A percentile compares a stretch with the other conserved stretches of the same genome.
phyloP scores from a whole-genome alignment of 2,888 invertebrate genomes.

The Synanthedon myopaeformis region DNA sequence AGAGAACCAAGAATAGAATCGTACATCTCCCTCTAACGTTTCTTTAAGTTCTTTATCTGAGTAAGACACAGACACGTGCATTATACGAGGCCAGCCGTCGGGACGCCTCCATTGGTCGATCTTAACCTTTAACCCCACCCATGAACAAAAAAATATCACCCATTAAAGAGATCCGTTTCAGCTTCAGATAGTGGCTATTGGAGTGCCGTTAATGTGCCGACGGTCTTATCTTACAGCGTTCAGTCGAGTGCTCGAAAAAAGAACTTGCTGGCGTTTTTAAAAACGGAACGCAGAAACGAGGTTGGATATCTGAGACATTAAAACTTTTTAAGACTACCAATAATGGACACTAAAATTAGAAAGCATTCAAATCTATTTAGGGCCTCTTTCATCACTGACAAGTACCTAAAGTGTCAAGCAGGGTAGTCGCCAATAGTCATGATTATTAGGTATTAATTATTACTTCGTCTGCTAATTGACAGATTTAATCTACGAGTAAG shows the following conservation, averaged over 20 bases:
- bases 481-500: no score
- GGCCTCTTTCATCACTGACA: no score
- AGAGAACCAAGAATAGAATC: conserved; percentile 47
- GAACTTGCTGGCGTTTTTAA: conserved; percentile 17
- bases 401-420: no score
- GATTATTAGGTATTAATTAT: no score
- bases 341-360: no score
- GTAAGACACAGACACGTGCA: conserved; percentile 25
- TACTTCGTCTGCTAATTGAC: no score
- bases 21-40: conserved; percentile 39
- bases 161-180: conserved; percentile 63
- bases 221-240: conserved; percentile 36
- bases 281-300: conserved; percentile 12
- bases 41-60: conserved; percentile 33
- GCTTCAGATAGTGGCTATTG: conserved; percentile 33
- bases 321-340: no score
- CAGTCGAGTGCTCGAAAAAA: conserved; percentile 15
- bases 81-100: conserved; percentile 20
- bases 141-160: conserved; percentile 59
- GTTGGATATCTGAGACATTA: conserved; percentile 2
- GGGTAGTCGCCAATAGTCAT: no score
- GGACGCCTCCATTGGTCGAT: conserved; percentile 46
- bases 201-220: conserved; percentile 36
- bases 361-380: no score
- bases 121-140: conserved; percentile 65